Evolutionary conservation across 2,888 invertebrate genomes (phyloP), one percentile per base, ranked within the genome.

Genomic region (Andrena camellia): DNA sequence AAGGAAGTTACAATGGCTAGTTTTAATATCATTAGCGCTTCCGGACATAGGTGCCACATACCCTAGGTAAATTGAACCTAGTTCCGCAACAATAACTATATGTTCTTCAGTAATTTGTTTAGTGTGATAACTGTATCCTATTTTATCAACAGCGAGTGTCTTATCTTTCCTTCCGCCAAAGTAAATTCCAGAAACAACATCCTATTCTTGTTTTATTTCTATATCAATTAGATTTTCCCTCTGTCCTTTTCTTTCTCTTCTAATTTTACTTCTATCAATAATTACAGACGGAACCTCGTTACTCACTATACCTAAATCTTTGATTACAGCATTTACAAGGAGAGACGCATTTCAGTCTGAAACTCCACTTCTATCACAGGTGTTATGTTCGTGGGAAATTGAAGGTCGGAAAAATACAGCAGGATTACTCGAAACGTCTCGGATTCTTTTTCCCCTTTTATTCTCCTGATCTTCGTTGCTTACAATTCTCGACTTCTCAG

Each of bases 161-260:
- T 52, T 52, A 20, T 52, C 54, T 23, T 54, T 54, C 8, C 54
- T n/a, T 20, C 54, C 54, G 54, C 23, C 54, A 54, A 54, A 54
- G 54, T 54, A 23, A 20, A 54, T 54, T 23, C 20, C 20, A 54
- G n/a, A 54, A 20, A n/a, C 54, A n/a, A 23, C n/a, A 7, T n/a
- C 8, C n/a, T n/a, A 8, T n/a, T 54, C 3, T 54, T 54, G n/a
- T 54, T 54, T 23, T 23, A 8, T 23, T 20, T 54, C 20, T 54
- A 20, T 54, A n/a, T 23, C 8, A 20, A 20, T 54, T 23, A 54
- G 20, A 23, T 54, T 23, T 20, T 54, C 20, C 20, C 23, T n/a
- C 8, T n/a, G 8, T 54, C 20, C 23, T 54, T 20, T 54, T 54
- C 54, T 54, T 54, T 54, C 23, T 8, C 20, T 54, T 54, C 54